Base-by-base conservation (phyloP, 2,888 invertebrate species). In the Pachymerium ferrugineum region DNA sequence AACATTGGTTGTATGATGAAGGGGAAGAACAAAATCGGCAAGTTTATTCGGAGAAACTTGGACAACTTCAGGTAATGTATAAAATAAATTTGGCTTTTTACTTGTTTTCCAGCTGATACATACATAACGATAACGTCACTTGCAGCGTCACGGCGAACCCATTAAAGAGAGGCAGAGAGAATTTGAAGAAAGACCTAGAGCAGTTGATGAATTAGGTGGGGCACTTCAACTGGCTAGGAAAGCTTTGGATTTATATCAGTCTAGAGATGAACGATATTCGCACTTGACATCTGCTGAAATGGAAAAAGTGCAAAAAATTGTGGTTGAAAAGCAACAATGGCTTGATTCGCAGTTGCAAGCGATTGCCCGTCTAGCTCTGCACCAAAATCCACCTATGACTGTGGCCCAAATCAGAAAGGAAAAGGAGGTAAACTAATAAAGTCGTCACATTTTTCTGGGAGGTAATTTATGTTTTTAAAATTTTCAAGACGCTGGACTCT, bases 1-100 rank as follows among this genome's bases (percentile, higher is more conserved):
- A 98, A 83, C 90, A 92, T 81, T 99, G 99, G 99, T 85, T 99
- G 19, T 99, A 99, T 80, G 97, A 97, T 80, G 92, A 92, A 75
- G 99, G 99, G 3, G 97, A 97, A 82, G 93, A 97, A 80, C 93
- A 96, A 81, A 89, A 90, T 78, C 88, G 90, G 80, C 88, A 89
- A 79, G 86, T 89, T 35, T 89, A 89, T 79, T 80, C 85, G 19
- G 85, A 87, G 67, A 84, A 84, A 78, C 81, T 88, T 25, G 80
- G 82, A 30, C 81, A 83, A 19, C 80, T 88, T 14, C 85, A 84
- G 82, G 85, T 85, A 78, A 76, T 75, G n/a, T n/a, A n/a, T n/a
- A 62, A 38, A 73, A 29, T 19, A 33, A 70, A 28, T 3, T 25
- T 35, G 16, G 35, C 30, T 6, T 35, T 71, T 38, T 1, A 3